Evolutionary conservation across 2,113 vertebrate species (phyloP), one percentile per base, ranked within the genome.

Genomic region (Aldabrachelys gigantea): DNA sequence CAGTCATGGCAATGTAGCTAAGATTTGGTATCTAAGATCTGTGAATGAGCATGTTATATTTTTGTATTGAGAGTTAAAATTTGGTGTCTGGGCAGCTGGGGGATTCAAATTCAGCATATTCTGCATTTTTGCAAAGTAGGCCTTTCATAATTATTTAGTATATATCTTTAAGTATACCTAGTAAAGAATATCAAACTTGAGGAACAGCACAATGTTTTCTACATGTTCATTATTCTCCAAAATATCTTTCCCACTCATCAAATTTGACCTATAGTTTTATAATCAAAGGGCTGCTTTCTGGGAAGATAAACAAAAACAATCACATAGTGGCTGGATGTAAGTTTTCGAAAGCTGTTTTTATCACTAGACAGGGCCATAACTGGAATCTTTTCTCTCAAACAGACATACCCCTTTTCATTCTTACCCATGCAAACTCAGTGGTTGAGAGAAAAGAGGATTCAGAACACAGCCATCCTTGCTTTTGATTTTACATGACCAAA

Each of bases 31-130:
- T 88, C 81, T 94, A 78, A 95, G 88, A 24, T 78, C 22, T 88
- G 78, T 96, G 91, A 97, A 94, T 85, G 94, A 95, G 78, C 12
- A 31, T 25, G 38, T 94, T 89, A 78, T 3, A 8, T 94, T 93
- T 95, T 95, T 86, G 78, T 85, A 92, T 35, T 86, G 89, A 72
- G 89, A 88, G 72, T 81, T 82, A 87, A 78, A 93, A 94, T 88
- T 90, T 89, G 76, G 31, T 19, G 82, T 89, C 81, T 47, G 38
- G 19, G 53, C 85, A 95, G 78, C 93, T 96, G 89, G 56, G 82
- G 69, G 89, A 89, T 72, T 95, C 80, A 44, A 44, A 80, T 82
- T n/a, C 89, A 91, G 82, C 91, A 96, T 93, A 91, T 72, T 38
- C 65, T 72, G 35, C 65, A 72, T n/a, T 72, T 72, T 72, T 72